Conservation (phyloP, 2,113 vertebrate species). For the Myxocyprinus asiaticus region DNA sequence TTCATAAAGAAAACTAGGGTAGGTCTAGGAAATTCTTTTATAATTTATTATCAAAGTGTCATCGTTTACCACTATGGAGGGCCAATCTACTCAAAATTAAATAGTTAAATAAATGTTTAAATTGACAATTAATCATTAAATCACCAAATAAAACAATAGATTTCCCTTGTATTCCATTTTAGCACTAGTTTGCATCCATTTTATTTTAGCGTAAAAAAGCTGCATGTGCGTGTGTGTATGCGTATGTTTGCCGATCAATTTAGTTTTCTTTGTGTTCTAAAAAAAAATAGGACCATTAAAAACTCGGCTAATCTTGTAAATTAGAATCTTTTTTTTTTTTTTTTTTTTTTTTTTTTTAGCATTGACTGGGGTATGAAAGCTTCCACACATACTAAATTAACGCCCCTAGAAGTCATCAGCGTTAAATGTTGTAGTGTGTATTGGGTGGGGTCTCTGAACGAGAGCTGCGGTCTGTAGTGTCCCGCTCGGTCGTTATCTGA, state of each 20-base stretch:
- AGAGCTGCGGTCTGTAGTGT: neutral
- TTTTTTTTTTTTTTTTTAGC: neutral
- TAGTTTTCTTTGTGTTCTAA: neutral
- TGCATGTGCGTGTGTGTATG: neutral
- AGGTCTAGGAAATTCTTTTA: too few species aligned
- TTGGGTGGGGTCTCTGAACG: conserved; percentile 46
- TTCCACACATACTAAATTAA: neutral
- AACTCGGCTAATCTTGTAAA: neutral
- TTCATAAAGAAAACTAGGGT: too few species aligned
- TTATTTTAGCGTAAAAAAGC: too few species aligned
- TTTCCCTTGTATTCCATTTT: too few species aligned
- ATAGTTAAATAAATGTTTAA: too few species aligned
- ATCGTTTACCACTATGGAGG: too few species aligned
- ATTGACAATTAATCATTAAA: too few species aligned
- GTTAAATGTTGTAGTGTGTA: neutral
- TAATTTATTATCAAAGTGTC: too few species aligned
- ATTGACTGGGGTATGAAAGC: neutral
- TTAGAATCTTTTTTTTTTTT: too few species aligned
- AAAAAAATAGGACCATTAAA: neutral
- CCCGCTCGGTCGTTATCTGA: conserved; percentile 37
- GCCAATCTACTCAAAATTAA: too few species aligned
- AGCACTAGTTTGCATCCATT: too few species aligned
- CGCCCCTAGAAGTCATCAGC: neutral
- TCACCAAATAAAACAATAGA: too few species aligned
- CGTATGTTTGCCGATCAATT: neutral